These are phyloP conservation scores for Scaptodrosophila lebanonensis DNA, from an alignment of 1,140 invertebrate genomes.

Conservation along the genomic window DNA sequence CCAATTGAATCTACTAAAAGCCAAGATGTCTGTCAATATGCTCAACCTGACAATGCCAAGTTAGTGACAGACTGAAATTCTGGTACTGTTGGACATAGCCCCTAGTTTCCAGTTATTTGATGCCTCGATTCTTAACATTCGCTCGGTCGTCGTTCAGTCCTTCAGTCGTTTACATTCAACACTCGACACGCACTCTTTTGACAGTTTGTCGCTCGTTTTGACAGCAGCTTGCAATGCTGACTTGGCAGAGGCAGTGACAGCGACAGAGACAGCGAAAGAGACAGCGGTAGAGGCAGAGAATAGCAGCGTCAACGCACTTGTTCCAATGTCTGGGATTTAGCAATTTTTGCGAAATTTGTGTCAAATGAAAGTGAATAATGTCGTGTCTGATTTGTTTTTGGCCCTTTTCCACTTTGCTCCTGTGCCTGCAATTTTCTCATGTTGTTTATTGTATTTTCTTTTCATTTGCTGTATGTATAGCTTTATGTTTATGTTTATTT, in stretches of 20 bases:
- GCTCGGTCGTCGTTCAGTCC: no score
- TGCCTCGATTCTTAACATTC: no score
- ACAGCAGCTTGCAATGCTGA: no score
- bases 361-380: slow-evolving; percentile 20
- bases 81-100: no score
- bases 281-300: no score
- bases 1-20: not conserved
- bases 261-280: no score
- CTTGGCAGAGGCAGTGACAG: no score
- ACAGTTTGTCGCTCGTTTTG: slow-evolving; percentile 22
- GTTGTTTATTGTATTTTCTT: slow-evolving; percentile 11
- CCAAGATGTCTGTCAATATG: slow-evolving; percentile 40
- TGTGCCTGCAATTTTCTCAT: no score
- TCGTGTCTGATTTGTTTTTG: slow-evolving; percentile 1
- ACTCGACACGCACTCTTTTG: slow-evolving; percentile 1
- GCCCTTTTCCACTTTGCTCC: slow-evolving; percentile 3
- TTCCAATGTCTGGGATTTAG: no score
- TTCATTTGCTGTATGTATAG: not conserved
- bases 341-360: no score
- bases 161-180: slow-evolving; percentile 21
- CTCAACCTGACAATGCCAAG: slow-evolving; percentile 25
- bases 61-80: not conserved
- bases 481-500: not conserved
- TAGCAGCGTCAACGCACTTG: no score
- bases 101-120: no score